A percentile compares a stretch with the other conserved stretches of the same genome.
Conservation (phyloP, 2,888 invertebrate genomes). For the Agrotis puta region DNA sequence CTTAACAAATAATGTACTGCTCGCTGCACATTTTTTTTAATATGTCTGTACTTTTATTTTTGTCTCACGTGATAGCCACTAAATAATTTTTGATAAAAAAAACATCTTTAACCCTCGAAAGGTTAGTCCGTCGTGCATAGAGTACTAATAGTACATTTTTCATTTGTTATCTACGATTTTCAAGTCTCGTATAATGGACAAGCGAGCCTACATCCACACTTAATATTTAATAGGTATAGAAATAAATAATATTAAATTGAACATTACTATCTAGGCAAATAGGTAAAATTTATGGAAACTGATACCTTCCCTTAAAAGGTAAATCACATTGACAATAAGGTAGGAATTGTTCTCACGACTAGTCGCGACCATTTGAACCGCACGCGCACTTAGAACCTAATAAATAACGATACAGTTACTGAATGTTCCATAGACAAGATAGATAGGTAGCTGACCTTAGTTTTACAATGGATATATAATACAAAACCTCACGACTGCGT, state of each 20-base stretch:
- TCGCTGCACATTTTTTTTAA: not conserved
- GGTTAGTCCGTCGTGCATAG: too few relatives aligned
- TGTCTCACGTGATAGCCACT: too few relatives aligned
- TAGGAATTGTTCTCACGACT: slow-evolving; percentile 48
- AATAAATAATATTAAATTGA: slow-evolving; percentile 9
- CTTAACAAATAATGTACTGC: too few relatives aligned
- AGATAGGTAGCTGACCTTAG: not conserved
- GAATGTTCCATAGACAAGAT: slow-evolving; percentile 2
- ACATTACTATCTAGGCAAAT: slow-evolving; percentile 2
- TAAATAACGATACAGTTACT: slow-evolving; percentile 36
- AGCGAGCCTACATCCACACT: too few relatives aligned
- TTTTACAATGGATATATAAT: not conserved
- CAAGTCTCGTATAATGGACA: not conserved
- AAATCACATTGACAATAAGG: slow-evolving; percentile 33
- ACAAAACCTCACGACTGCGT: not conserved
- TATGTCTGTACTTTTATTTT: too few relatives aligned
- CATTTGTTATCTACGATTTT: not conserved
- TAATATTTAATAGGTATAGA: not conserved
- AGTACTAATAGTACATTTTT: not conserved
- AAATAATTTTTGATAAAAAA: too few relatives aligned
- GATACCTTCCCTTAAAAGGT: slow-evolving; percentile 10
- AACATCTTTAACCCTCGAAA: not conserved
- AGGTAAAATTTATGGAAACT: slow-evolving; percentile 14
- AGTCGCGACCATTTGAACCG: slow-evolving; percentile 33
- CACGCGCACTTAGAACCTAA: slow-evolving; percentile 28